These are phyloP conservation scores for Oreohelix idahoensis DNA, from an alignment of 1,140 invertebrate genomes.

Conservation along the genomic window DNA sequence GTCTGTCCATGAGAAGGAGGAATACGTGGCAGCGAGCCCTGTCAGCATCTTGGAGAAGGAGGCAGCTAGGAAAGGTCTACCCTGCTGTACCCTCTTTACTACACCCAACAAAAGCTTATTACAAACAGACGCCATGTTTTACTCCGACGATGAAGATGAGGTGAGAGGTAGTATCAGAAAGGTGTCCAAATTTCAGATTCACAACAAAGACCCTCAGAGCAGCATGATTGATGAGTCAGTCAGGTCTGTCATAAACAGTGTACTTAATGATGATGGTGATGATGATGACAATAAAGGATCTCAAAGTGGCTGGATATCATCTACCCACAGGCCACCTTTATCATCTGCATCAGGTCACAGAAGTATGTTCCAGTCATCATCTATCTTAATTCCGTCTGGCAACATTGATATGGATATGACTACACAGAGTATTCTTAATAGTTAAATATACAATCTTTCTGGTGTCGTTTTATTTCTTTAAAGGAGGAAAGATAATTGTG, in stretches of 20 bases:
- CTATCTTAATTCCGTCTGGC: background rate
- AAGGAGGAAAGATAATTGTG: too few relatives aligned
- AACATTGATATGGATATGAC: constrained; percentile 15
- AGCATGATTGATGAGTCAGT: constrained; percentile 41
- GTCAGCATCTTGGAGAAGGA: constrained; percentile 21
- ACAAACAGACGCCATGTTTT: constrained; percentile 31
- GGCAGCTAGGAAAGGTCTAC: background rate
- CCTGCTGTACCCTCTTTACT: constrained; percentile 7
- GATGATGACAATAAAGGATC: constrained; percentile 5
- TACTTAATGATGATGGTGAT: constrained; percentile 30
- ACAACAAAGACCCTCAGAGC: constrained; percentile 38
- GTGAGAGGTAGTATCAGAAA: background rate
- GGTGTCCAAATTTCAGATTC: constrained; percentile 26
- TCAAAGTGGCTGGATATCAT: constrained; percentile 14
- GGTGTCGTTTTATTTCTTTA: too few relatives aligned
- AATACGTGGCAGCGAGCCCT: background rate
- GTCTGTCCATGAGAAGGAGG: background rate
- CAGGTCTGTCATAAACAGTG: constrained; percentile 26
- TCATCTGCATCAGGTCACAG: background rate
- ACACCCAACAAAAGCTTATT: constrained; percentile 25
- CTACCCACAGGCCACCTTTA: background rate
- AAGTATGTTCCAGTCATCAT: constrained; percentile 1
- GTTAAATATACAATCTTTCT: background rate
- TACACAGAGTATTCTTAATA: constrained; percentile 30
- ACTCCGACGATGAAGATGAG: constrained; percentile 28